A percentile compares a stretch with the other conserved stretches of the same genome.
Conservation (phyloP, 2,888 invertebrate genomes). For the Tridacna gigas region DNA sequence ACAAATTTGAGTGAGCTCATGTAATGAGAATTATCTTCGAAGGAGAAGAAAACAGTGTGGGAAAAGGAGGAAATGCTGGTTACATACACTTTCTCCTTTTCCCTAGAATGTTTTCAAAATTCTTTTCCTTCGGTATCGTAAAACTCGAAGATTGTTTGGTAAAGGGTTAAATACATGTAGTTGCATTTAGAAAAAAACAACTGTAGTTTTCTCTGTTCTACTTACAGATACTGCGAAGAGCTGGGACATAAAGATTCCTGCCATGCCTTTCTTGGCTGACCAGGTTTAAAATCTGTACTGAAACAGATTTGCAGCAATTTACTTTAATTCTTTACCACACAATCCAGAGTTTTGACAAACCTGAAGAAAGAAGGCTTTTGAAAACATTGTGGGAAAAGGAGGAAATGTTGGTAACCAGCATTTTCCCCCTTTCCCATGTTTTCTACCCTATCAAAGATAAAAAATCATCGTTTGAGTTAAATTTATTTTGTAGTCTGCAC, state of each 20-base stretch:
- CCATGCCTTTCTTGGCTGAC: conserved; percentile 72
- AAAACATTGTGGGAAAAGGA: not conserved
- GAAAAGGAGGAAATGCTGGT: not conserved
- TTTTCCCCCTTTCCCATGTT: not conserved
- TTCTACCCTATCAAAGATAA: not conserved
- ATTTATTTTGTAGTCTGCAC: too few relatives aligned
- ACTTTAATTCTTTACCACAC: not conserved
- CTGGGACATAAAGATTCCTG: conserved; percentile 66
- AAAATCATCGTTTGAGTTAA: too few relatives aligned
- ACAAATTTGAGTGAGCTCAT: too few relatives aligned
- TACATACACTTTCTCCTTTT: conserved; percentile 1
- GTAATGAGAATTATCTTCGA: too few relatives aligned
- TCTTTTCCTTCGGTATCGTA: not conserved
- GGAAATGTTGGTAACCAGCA: not conserved
- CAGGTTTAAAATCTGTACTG: conserved; percentile 1
- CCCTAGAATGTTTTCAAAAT: not conserved
- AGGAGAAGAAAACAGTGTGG: too few relatives aligned
- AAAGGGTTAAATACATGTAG: not conserved
- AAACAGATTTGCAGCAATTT: not conserved
- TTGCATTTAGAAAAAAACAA: not conserved
- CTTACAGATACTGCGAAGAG: conserved; percentile 18
- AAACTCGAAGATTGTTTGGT: not conserved
- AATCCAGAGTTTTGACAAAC: not conserved
- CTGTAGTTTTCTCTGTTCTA: not conserved
- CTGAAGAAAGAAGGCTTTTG: not conserved